These are phyloP conservation scores for Drosophila leontia DNA, from an alignment of 1,140 invertebrate genomes.

Conservation along the genomic window DNA sequence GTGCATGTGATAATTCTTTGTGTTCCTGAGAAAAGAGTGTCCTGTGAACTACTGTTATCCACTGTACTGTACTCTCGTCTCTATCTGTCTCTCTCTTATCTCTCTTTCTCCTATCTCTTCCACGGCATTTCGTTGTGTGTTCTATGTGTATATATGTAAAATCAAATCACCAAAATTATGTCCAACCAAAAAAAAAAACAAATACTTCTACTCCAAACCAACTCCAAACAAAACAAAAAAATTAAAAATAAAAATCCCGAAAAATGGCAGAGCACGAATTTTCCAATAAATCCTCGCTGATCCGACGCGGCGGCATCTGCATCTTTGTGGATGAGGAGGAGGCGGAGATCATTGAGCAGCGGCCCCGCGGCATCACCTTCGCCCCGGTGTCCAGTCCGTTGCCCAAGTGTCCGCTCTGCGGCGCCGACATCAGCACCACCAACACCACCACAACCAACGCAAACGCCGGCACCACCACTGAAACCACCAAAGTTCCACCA, in stretches of 20 bases:
- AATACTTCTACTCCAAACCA: conserved; percentile 62
- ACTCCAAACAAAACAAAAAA: conserved; percentile 34
- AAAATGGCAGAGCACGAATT: conserved; percentile 71
- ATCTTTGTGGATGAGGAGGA: conserved; percentile 85
- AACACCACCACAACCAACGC: conserved; percentile 26
- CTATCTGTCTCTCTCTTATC: conserved; percentile 35
- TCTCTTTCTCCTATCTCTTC: conserved; percentile 47
- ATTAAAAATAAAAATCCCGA: conserved; percentile 27
- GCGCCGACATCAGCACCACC: conserved; percentile 63
- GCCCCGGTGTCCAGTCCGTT: conserved; percentile 66
- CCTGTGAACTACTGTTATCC: conserved; percentile 11
- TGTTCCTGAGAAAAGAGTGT: conserved; percentile 12
- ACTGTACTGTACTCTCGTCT: conserved; percentile 43
- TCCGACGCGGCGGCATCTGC: conserved; percentile 84
- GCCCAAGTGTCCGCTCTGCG: conserved; percentile 78
- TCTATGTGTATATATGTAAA: conserved; percentile 63
- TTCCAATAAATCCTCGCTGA: conserved; percentile 81
- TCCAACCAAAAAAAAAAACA: conserved; percentile 61
- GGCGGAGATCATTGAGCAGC: conserved; percentile 69
- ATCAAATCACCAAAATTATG: conserved; percentile 68
- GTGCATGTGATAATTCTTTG: conserved; percentile 28
- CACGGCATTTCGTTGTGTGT: conserved; percentile 54
- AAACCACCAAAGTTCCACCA: conserved; percentile 38
- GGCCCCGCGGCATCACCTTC: conserved; percentile 69
- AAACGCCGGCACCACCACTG: conserved; percentile 48